These are phyloP conservation scores for Spodoptera littoralis DNA, from an alignment of 2,888 invertebrate genomes.

Conservation along the genomic window DNA sequence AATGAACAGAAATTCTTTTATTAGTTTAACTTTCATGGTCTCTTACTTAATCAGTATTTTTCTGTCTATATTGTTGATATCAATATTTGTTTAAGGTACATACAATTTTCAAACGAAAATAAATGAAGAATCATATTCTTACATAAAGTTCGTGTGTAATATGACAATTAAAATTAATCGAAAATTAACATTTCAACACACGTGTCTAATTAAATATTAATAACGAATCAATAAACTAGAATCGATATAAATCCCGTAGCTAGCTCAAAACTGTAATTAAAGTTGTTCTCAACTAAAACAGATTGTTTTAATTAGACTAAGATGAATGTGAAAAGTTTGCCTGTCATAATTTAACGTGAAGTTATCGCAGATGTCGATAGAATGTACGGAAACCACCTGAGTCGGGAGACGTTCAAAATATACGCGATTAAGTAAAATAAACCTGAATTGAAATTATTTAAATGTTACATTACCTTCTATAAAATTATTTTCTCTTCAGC, in stretches of 20 bases:
- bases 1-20: too few relatives aligned
- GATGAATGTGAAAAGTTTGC: constrained; percentile 71
- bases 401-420: constrained; percentile 15
- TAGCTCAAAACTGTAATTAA: constrained; percentile 62
- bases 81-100: too few relatives aligned
- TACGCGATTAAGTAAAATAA: constrained; percentile 23
- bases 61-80: too few relatives aligned
- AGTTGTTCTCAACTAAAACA: constrained; percentile 67
- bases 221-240: constrained; percentile 13
- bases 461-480: too few relatives aligned
- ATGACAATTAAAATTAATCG: too few relatives aligned
- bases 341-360: constrained; percentile 60
- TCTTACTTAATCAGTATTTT: too few relatives aligned
- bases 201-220: not conserved
- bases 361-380: constrained; percentile 50
- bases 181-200: not conserved
- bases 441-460: not conserved
- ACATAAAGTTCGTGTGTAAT: too few relatives aligned
- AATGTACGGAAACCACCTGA: constrained; percentile 24
- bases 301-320: constrained; percentile 72
- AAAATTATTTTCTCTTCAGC: too few relatives aligned
- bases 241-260: constrained; percentile 6
- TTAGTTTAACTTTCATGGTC: too few relatives aligned
- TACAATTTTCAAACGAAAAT: too few relatives aligned
- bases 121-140: too few relatives aligned